A percentile compares a stretch with the other conserved stretches of the same genome.
These are phyloP conservation scores for Zoroaster sp. DNA, from an alignment of 53 echinoderm and acorn worm species.

Conservation along the genomic window DNA sequence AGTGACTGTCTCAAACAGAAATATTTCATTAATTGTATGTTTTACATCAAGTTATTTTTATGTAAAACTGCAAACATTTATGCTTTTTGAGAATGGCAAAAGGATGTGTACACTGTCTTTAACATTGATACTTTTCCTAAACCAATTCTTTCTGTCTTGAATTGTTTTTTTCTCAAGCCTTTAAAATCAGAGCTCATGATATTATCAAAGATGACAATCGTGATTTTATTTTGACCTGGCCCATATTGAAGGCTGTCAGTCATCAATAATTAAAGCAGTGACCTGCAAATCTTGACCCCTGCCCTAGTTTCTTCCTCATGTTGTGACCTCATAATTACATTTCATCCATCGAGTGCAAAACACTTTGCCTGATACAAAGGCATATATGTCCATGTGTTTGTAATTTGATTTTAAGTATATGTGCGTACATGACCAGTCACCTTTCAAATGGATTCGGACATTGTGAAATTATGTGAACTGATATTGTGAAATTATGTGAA, in stretches of 20 bases:
- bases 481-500: too few species aligned
- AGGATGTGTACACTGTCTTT: not conserved
- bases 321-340: slow-evolving; percentile 41
- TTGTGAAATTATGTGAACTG: too few species aligned
- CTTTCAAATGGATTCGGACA: not conserved
- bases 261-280: slow-evolving; percentile 50
- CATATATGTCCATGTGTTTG: not conserved
- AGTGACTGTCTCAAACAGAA: too few species aligned
- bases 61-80: too few species aligned
- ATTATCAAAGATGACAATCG: not conserved
- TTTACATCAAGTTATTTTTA: too few species aligned
- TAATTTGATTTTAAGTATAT: not conserved
- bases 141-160: too few species aligned
- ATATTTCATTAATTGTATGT: too few species aligned
- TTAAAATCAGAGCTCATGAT: not conserved
- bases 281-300: slow-evolving; percentile 52
- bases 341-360: slow-evolving; percentile 9
- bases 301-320: not conserved
- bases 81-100: not conserved
- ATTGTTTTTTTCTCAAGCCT: not conserved
- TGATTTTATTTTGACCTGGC: not conserved
- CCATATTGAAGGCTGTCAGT: not conserved
- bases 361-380: not conserved
- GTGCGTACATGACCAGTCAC: not conserved
- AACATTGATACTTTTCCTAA: too few species aligned